A percentile compares a stretch with the other conserved stretches of the same genome.
These are phyloP conservation scores for Rhogogaster chlorosoma DNA, from an alignment of 2,888 invertebrate genomes.

Conservation along the genomic window DNA sequence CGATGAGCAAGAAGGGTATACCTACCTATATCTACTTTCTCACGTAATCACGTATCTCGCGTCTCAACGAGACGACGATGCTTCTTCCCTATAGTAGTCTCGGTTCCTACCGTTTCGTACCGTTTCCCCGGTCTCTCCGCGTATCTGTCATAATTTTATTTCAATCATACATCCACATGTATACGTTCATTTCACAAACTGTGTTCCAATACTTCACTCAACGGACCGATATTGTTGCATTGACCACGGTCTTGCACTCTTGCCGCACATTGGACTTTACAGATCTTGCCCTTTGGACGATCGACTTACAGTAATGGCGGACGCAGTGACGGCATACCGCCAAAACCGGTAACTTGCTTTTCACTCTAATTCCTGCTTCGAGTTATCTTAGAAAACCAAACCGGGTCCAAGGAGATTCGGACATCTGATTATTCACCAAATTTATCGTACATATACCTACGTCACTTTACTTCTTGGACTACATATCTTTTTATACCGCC, in stretches of 20 bases:
- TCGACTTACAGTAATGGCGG: background rate
- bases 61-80: slow-evolving; percentile 3
- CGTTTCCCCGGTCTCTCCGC: slow-evolving; percentile 1
- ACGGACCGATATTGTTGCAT: background rate
- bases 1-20: slow-evolving; percentile 44
- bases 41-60: slow-evolving; percentile 36
- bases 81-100: slow-evolving; percentile 11
- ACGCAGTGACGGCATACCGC: slow-evolving; percentile 13
- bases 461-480: background rate
- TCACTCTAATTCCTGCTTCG: background rate
- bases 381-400: background rate
- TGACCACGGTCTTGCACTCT: background rate
- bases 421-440: background rate
- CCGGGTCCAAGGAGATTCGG: background rate
- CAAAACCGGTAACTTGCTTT: background rate
- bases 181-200: background rate
- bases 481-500: background rate
- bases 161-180: background rate
- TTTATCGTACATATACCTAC: background rate
- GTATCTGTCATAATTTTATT: background rate
- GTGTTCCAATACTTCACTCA: background rate
- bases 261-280: background rate
- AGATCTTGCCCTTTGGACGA: slow-evolving; percentile 17
- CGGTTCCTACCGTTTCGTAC: background rate
- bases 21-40: slow-evolving; percentile 32